Percentiles rank a stretch among this genome's conserved stretches.
Conservation (phyloP, 2,888 invertebrate genomes). For the Sericinus montela region DNA sequence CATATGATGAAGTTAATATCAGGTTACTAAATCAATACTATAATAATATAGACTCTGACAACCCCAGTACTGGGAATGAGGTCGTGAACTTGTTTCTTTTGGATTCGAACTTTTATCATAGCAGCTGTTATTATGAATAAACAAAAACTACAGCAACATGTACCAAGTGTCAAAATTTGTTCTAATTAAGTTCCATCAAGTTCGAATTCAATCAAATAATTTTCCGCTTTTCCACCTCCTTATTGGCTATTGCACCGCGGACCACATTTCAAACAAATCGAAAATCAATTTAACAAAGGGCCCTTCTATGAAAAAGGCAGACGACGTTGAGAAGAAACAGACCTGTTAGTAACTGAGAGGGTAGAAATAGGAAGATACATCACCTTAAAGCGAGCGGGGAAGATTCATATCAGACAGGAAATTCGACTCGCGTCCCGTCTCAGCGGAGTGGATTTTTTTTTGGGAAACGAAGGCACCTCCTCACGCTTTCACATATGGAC, state of each 20-base stretch:
- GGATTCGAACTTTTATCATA: too few species aligned
- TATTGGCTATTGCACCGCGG: slow-evolving; percentile 65
- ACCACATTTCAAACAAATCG: slow-evolving; percentile 77
- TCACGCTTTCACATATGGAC: slow-evolving; percentile 68
- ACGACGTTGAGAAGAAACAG: slow-evolving; percentile 43
- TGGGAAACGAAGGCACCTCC: slow-evolving; percentile 59
- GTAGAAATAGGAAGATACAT: slow-evolving; percentile 76
- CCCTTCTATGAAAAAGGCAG: slow-evolving; percentile 46
- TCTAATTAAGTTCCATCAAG: slow-evolving; percentile 61
- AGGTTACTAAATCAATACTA: too few species aligned
- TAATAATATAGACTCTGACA: too few species aligned
- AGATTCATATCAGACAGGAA: slow-evolving; percentile 77
- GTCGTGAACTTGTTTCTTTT: too few species aligned
- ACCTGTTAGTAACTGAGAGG: slow-evolving; percentile 45
- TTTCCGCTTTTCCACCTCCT: slow-evolving; percentile 69
- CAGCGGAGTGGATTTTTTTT: slow-evolving; percentile 64
- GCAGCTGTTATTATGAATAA: too few species aligned
- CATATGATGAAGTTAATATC: too few species aligned
- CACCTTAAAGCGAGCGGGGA: slow-evolving; percentile 77
- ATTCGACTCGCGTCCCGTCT: slow-evolving; percentile 69
- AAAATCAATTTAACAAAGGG: slow-evolving; percentile 74
- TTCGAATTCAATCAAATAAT: slow-evolving; percentile 60
- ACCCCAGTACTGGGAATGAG: too few species aligned
- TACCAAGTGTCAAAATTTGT: slow-evolving; percentile 38
- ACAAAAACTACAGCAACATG: too few species aligned